These are phyloP conservation scores for Cochlearius cochlearius DNA, from an alignment of 2,113 vertebrate species.

Conservation along the genomic window DNA sequence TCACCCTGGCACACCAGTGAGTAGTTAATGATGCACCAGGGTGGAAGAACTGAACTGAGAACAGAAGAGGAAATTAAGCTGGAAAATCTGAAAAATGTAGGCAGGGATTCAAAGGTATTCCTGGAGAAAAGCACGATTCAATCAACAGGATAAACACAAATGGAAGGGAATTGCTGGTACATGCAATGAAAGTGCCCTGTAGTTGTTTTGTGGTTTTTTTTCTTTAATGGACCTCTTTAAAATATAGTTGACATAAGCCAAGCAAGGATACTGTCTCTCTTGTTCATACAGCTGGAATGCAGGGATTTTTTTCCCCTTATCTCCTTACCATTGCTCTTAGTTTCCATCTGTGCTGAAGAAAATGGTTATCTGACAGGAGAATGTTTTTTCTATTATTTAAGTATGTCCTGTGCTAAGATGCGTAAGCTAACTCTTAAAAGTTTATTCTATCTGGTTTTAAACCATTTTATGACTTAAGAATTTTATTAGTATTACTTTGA, in stretches of 20 bases:
- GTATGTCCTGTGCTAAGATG: background rate
- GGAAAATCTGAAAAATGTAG: constrained; percentile 6
- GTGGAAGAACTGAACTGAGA: background rate
- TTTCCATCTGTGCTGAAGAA: background rate
- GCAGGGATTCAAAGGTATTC: background rate
- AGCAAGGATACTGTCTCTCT: background rate
- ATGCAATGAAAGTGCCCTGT: background rate
- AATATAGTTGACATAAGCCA: background rate
- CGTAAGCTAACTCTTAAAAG: background rate
- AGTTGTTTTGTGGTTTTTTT: background rate
- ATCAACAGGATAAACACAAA: background rate
- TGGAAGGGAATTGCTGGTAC: background rate
- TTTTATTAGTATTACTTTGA: background rate
- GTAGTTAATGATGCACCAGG: constrained; percentile 22
- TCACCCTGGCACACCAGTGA: background rate
- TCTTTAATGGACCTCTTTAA: background rate
- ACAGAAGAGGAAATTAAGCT: background rate
- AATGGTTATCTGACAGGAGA: background rate
- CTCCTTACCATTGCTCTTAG: background rate
- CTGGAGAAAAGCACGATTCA: background rate
- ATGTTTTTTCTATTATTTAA: background rate
- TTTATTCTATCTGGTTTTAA: background rate
- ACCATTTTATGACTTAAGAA: background rate
- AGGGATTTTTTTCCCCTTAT: background rate
- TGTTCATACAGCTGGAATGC: background rate